A percentile compares a stretch with the other conserved stretches of the same genome.
phyloP scores from a whole-genome alignment of 2,113 vertebrate genomes.

The Camelus bactrianus region DNA sequence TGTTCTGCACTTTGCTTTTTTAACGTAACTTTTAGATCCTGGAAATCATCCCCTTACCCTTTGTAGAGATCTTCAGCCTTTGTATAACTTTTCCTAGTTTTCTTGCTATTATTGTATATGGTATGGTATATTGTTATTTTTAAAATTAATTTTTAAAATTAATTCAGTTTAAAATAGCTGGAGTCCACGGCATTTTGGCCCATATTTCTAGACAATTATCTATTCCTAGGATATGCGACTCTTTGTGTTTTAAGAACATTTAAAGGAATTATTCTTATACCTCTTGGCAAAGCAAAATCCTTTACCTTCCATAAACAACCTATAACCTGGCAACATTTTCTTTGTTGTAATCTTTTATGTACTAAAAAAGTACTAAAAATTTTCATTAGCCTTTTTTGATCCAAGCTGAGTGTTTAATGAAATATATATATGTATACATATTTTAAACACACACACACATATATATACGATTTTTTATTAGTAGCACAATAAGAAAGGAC shows the following conservation, averaged over 20 bases:
- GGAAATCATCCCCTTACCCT: neutral
- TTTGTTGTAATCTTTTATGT: neutral
- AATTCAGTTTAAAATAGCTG: conserved; percentile 18
- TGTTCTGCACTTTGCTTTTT: neutral
- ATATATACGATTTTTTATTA: neutral
- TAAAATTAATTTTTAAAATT: neutral
- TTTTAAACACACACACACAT: neutral
- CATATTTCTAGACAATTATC: neutral
- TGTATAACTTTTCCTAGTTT: neutral
- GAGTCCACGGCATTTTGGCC: neutral
- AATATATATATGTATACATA: neutral
- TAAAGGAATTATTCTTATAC: neutral
- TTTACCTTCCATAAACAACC: neutral
- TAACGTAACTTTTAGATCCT: neutral
- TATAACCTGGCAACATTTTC: conserved; percentile 10
- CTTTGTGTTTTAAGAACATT: conserved; percentile 30
- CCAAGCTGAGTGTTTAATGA: neutral
- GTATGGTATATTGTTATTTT: neutral
- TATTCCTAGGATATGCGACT: neutral
- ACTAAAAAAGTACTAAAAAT: neutral
- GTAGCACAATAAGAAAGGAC: neutral
- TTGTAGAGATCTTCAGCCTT: neutral
- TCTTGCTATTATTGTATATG: neutral
- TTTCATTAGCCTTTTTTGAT: neutral
- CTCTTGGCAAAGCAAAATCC: neutral